Evolutionary conservation across 2,888 invertebrate genomes (phyloP).

Genomic region (Lobophora halterata): DNA sequence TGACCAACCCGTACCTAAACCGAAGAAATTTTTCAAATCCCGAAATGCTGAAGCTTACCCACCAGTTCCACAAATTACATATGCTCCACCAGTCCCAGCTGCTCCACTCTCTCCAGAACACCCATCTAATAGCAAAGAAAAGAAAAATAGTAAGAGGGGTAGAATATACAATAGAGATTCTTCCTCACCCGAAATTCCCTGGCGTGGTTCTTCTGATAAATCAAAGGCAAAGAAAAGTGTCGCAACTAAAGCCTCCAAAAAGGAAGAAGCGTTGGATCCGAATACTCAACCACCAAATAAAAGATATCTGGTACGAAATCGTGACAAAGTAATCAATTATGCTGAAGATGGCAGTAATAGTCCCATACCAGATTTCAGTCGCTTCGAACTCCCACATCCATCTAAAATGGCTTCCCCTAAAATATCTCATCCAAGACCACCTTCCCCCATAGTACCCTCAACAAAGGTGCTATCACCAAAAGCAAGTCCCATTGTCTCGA

Average conservation of each 20-base stretch:
- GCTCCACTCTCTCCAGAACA: constrained; percentile 73
- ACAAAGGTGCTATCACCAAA: no score
- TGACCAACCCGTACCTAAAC: constrained; percentile 83
- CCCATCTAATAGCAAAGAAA: constrained; percentile 64
- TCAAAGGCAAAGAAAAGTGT: constrained; percentile 65
- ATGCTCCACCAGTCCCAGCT: constrained; percentile 71
- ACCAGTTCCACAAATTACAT: constrained; percentile 74
- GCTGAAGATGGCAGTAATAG: constrained; percentile 82
- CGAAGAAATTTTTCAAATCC: constrained; percentile 95
- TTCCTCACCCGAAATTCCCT: constrained; percentile 72
- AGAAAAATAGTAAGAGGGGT: constrained; percentile 60
- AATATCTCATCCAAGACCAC: constrained; percentile 33
- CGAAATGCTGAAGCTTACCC: constrained; percentile 85
- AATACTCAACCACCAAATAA: constrained; percentile 75
- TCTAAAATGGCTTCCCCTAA: constrained; percentile 41
- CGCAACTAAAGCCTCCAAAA: constrained; percentile 69
- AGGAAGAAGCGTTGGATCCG: constrained; percentile 61
- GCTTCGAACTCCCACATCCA: constrained; percentile 53
- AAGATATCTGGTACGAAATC: constrained; percentile 76
- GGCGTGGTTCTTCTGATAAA: constrained; percentile 70
- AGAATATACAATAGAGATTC: constrained; percentile 69
- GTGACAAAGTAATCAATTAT: constrained; percentile 83
- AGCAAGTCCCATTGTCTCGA: constrained; percentile 65
- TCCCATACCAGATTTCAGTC: constrained; percentile 69
- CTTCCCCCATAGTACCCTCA: constrained; percentile 57